Evolutionary conservation across 2,888 invertebrate species (phyloP).

Genomic region (Platycnemis pennipes): DNA sequence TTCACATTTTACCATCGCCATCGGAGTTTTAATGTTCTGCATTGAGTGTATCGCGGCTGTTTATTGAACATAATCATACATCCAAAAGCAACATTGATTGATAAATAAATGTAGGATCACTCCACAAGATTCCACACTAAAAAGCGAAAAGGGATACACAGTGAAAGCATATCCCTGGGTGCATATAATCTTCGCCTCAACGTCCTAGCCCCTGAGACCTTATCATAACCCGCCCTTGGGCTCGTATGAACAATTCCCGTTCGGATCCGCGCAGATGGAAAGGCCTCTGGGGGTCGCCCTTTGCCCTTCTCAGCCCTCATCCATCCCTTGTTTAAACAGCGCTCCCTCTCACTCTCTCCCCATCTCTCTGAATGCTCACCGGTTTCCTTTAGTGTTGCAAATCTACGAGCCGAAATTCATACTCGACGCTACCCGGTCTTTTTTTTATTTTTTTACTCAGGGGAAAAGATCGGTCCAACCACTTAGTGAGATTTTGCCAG

Average conservation of each 20-base stretch:
- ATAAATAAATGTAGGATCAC: background rate
- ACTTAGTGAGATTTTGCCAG: too few relatives aligned
- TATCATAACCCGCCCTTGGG: background rate
- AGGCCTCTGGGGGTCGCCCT: background rate
- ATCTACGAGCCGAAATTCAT: background rate
- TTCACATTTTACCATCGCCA: too few relatives aligned
- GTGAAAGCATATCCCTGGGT: background rate
- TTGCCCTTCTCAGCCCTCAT: background rate
- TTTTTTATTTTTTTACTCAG: too few relatives aligned
- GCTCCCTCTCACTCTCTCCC: background rate
- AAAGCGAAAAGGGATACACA: background rate
- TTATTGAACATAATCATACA: too few relatives aligned
- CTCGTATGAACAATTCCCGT: background rate
- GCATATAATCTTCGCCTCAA: background rate
- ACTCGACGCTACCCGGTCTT: too few relatives aligned
- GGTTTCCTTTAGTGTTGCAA: background rate
- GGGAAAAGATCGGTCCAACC: too few relatives aligned
- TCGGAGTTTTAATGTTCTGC: too few relatives aligned
- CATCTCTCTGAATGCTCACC: too few relatives aligned
- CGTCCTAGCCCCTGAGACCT: background rate
- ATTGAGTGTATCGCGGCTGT: too few relatives aligned
- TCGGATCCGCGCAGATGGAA: background rate
- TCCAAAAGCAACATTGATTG: too few relatives aligned
- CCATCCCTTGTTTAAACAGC: background rate
- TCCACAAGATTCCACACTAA: background rate